These are phyloP conservation scores for Hippocampus comes DNA, from an alignment of 2,113 vertebrate genomes.

Conservation along the genomic window DNA sequence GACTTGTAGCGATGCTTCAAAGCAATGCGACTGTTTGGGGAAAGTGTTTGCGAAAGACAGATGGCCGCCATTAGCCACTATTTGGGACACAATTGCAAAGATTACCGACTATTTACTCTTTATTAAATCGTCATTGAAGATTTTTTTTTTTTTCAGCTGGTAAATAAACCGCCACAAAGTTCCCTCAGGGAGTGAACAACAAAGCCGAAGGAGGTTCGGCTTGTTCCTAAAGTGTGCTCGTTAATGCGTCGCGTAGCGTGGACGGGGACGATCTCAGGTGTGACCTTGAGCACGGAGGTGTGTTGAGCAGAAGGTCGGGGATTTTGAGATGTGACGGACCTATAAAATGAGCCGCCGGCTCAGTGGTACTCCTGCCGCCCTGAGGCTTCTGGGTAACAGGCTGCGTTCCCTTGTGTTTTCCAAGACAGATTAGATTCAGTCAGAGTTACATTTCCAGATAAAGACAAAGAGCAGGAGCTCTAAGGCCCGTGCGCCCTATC, in stretches of 20 bases:
- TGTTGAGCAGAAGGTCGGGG: neutral
- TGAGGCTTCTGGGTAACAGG: neutral
- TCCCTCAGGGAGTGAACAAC: neutral
- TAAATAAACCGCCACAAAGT: neutral
- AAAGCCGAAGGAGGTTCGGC: neutral
- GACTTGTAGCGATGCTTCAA: no score
- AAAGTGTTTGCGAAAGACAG: no score
- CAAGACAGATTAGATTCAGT: constrained; percentile 36
- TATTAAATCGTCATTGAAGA: no score
- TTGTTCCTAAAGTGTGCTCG: neutral
- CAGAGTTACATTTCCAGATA: constrained; percentile 44
- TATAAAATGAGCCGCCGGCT: constrained; percentile 7
- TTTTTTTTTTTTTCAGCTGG: no score
- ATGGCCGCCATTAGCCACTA: no score
- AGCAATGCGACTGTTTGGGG: no score
- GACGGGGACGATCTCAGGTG: neutral
- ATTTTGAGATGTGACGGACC: neutral
- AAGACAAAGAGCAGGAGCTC: constrained; percentile 46
- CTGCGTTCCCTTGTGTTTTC: constrained; percentile 36
- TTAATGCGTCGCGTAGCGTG: neutral
- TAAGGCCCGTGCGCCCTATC: neutral
- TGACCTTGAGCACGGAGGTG: neutral
- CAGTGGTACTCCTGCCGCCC: constrained; percentile 14
- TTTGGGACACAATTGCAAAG: no score
- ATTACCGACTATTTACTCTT: no score